Percentiles rank a stretch among this genome's conserved stretches.
These are phyloP conservation scores for Etheostoma nigrum DNA, from an alignment of 2,797 vertebrate species.

Conservation along the genomic window DNA sequence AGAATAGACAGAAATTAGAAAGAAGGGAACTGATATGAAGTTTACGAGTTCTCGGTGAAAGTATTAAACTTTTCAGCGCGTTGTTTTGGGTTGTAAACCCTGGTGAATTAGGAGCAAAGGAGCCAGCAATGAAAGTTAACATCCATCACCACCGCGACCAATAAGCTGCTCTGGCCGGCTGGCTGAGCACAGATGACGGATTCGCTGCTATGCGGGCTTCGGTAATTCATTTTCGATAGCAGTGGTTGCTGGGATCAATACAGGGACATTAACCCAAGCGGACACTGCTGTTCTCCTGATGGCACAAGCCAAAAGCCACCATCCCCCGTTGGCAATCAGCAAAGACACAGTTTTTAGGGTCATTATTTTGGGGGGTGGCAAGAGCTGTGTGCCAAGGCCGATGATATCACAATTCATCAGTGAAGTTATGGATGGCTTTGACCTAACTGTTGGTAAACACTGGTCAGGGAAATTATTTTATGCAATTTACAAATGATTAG, in stretches of 20 bases:
- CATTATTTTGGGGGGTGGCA: slow-evolving; percentile 53
- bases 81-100: slow-evolving; percentile 69
- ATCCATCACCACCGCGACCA: slow-evolving; percentile 83
- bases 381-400: slow-evolving; percentile 66
- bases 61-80: slow-evolving; percentile 66
- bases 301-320: slow-evolving; percentile 80
- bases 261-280: slow-evolving; percentile 83
- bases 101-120: slow-evolving; percentile 76
- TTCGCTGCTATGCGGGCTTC: slow-evolving; percentile 80
- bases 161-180: slow-evolving; percentile 80
- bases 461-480: slow-evolving; percentile 65
- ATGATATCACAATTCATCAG: slow-evolving; percentile 72
- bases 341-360: slow-evolving; percentile 64
- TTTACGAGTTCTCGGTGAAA: slow-evolving; percentile 53
- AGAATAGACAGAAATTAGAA: background rate
- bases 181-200: slow-evolving; percentile 84
- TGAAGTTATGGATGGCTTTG: slow-evolving; percentile 63
- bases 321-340: slow-evolving; percentile 72
- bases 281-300: slow-evolving; percentile 81
- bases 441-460: slow-evolving; percentile 70
- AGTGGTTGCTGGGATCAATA: slow-evolving; percentile 84
- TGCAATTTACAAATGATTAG: slow-evolving; percentile 76
- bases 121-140: slow-evolving; percentile 80
- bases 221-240: slow-evolving; percentile 88
- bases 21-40: background rate